These are phyloP conservation scores for Trachops cirrhosus DNA, from an alignment of 2,797 vertebrate species.

Conservation along the genomic window DNA sequence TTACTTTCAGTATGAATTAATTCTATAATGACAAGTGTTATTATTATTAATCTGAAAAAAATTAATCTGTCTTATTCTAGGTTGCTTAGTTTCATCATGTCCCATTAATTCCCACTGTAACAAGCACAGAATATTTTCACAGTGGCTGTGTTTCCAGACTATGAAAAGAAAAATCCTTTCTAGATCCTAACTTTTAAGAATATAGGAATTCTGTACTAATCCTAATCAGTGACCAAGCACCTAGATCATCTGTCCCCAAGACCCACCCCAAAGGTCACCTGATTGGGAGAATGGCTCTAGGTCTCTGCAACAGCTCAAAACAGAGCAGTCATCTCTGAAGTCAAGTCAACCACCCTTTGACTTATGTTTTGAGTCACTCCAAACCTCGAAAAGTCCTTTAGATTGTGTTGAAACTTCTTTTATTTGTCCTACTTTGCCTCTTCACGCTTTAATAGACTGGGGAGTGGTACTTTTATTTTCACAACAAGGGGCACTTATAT, in stretches of 20 bases:
- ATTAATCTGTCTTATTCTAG: conserved; percentile 12
- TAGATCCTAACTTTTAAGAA: neutral
- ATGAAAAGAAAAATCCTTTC: neutral
- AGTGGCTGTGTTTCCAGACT: neutral
- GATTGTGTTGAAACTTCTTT: neutral
- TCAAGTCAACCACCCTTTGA: neutral
- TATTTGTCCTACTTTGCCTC: neutral
- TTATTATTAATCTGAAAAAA: conserved; percentile 16
- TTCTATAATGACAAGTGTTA: neutral
- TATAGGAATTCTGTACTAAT: neutral
- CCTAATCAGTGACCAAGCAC: neutral
- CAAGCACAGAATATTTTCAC: neutral
- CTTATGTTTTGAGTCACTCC: neutral
- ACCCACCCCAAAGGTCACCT: neutral
- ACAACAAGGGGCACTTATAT: neutral
- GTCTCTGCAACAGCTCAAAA: neutral
- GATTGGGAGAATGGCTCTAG: neutral
- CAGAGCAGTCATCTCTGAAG: neutral
- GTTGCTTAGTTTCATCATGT: neutral
- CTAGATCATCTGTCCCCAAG: neutral
- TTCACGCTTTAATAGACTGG: neutral
- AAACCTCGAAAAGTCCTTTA: neutral
- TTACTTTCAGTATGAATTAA: conserved; percentile 50
- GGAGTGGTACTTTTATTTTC: neutral
- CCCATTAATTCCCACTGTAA: neutral